Conservation (phyloP, 2,888 invertebrate species). For the Scelioninae gen. 2 region DNA sequence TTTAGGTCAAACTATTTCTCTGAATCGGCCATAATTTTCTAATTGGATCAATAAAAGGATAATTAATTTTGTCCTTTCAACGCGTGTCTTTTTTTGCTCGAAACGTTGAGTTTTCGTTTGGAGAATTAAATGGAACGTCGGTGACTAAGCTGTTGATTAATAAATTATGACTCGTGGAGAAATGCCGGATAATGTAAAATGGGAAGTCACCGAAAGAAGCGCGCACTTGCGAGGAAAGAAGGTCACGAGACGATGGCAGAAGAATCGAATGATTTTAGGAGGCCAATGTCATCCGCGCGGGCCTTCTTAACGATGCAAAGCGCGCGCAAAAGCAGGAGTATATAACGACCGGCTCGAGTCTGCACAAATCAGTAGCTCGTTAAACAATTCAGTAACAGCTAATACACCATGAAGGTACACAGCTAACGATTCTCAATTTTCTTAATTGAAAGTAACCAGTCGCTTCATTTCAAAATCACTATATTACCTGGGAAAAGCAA, state of each 20-base stretch:
- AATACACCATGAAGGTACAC: conserved; percentile 71
- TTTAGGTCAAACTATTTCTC: too few species aligned
- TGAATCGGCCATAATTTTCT: too few species aligned
- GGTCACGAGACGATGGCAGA: conserved; percentile 67
- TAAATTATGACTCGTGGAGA: conserved; percentile 13
- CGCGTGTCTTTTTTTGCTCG: too few species aligned
- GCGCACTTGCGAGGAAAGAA: conserved; percentile 62
- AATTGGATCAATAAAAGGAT: too few species aligned
- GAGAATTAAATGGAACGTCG: too few species aligned
- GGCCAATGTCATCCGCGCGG: conserved; percentile 72
- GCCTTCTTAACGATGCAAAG: conserved; percentile 67
- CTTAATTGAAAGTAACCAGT: too few species aligned
- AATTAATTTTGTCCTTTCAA: too few species aligned
- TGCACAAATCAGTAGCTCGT: conserved; percentile 71
- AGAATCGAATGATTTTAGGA: conserved; percentile 70
- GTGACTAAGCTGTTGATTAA: conserved; percentile 17
- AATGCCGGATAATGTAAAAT: conserved; percentile 12
- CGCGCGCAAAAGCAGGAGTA: conserved; percentile 69
- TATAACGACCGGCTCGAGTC: conserved; percentile 67
- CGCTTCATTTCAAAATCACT: too few species aligned
- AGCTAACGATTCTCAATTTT: background rate
- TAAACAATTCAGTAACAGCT: conserved; percentile 65
- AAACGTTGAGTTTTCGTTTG: too few species aligned
- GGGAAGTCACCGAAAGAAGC: conserved; percentile 50
- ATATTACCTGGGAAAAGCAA: too few species aligned